Base-by-base conservation (phyloP, 35 echinoderm and acorn worm species). In the Chiridota heheva region DNA sequence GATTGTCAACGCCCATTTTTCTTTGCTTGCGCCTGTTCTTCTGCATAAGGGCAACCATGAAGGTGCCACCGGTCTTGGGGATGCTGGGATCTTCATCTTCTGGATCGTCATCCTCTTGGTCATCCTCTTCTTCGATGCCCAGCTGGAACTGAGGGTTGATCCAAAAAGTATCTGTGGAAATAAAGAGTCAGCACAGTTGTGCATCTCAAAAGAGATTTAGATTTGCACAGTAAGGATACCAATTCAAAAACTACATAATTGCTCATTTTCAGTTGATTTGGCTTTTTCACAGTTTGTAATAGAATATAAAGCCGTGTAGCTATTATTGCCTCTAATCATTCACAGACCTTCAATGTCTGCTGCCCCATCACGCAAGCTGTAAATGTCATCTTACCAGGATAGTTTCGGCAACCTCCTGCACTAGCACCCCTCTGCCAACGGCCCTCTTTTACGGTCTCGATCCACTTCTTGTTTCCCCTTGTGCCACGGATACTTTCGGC, bases 361-460 rank as follows among this genome's bases (percentile, higher is more conserved):
- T n/a, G n/a, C n/a, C n/a, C n/a, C n/a, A n/a, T n/a, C n/a, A n/a
- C n/a, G n/a, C n/a, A n/a, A n/a, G n/a, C n/a, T n/a, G n/a, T n/a
- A n/a, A n/a, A n/a, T n/a, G n/a, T n/a, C n/a, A n/a, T 26, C 77
- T 44, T 36, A 96, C 88, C 94, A 41, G 88, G 94, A 57, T 91
- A 97, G 89, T 97, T 97, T 8, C 94, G 70, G 81, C 94, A 97
- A 17, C 94, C 94, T 31, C 94, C 94, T 47, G 94, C 94, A 7
- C 51, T 51, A 5, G 58, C 63, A 13, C 85, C 81, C 73, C 80
- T 97, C 89, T 97, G 94, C 89, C 94, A 91, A 12, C 67, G 45
- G 1, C 84, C 80, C 0, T 84, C 22, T 12, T 67, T 61, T 6
- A 59, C 12, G 46, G 36, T 97, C 20, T 64, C 73, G 4, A 84